Base-by-base conservation (phyloP, 2,797 vertebrate genomes). In the Pipistrellus pygmaeus region DNA sequence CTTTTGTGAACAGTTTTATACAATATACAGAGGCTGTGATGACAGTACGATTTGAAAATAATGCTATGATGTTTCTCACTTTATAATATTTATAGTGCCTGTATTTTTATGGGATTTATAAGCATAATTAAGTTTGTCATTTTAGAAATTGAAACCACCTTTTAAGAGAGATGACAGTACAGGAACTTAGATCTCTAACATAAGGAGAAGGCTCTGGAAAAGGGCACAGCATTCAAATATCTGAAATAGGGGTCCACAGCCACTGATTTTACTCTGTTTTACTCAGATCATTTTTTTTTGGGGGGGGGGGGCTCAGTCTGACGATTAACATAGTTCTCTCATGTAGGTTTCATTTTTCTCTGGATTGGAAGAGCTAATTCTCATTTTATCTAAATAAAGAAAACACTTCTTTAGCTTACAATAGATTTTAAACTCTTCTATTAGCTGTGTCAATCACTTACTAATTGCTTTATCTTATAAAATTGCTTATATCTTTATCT, bases 371-470 rank as follows among this genome's bases (percentile, higher is more conserved):
- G 88, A 91, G 81, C 80, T 92, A 90, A 95, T 96, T 97, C 96
- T 64, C 41, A 55, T 94, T 95, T 92, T 95, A 89, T 85, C 53
- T 97, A 96, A 96, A 73, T 91, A 86, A 69, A 32, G 88, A 93
- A 86, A 85, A 97, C 94, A 96, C 89, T 96, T 97, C 96, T 96
- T 73, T 76, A 90, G 81, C 66, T 46, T 80, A 72, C 96, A 97
- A 80, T 97, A 96, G 91, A 71, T 97, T 97, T 84, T 97, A 96
- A 97, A 94, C 32, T 84, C 12, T 92, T 64, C 46, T 0, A 12
- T 97, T 97, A 97, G 95, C 96, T 95, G 6, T 44, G 66, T 3
- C 35, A 81, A 95, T 96, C 75, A n/a, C 21, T 90, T 75, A 57
- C 30, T 84, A 72, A 95, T 90, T 83, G 60, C 20, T 90, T 48